These are phyloP conservation scores for Sinocyclocheilus grahami DNA, from an alignment of 2,113 vertebrate species.

Conservation along the genomic window DNA sequence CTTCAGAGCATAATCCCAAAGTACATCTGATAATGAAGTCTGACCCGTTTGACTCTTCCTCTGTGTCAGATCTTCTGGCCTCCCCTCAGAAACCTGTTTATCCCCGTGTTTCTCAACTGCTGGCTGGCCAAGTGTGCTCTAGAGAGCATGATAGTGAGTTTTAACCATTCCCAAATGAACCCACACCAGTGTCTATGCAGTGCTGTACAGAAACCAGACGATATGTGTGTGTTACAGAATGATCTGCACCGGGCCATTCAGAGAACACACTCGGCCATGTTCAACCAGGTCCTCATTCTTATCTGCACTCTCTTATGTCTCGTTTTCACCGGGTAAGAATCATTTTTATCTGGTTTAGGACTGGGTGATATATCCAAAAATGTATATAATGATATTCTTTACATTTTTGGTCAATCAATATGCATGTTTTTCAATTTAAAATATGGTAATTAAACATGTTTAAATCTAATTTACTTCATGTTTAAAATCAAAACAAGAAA, in stretches of 20 bases:
- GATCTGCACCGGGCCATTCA: conserved; percentile 95
- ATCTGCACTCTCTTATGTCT: conserved; percentile 96
- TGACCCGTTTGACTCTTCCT: neutral
- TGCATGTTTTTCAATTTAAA: neutral
- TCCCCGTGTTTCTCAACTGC: conserved; percentile 87
- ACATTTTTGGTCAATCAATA: neutral
- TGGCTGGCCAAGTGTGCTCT: conserved; percentile 87
- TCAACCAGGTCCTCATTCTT: conserved; percentile 95
- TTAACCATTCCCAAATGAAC: neutral
- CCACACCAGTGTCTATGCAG: neutral
- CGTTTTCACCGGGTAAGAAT: conserved; percentile 91
- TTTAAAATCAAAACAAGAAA: neutral
- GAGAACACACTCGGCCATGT: conserved; percentile 94
- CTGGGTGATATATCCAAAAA: neutral
- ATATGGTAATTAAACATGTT: neutral
- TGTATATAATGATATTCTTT: neutral
- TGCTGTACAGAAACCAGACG: too few species aligned
- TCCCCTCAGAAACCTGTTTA: conserved; percentile 83
- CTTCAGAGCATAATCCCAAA: neutral
- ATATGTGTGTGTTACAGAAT: conserved; percentile 74
- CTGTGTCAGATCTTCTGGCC: conserved; percentile 82
- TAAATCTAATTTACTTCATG: neutral
- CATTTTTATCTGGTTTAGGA: neutral
- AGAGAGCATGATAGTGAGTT: conserved; percentile 90
- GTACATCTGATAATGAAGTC: neutral